Conservation (phyloP, 2,888 invertebrate genomes). For the Azorinus chamasolen region DNA sequence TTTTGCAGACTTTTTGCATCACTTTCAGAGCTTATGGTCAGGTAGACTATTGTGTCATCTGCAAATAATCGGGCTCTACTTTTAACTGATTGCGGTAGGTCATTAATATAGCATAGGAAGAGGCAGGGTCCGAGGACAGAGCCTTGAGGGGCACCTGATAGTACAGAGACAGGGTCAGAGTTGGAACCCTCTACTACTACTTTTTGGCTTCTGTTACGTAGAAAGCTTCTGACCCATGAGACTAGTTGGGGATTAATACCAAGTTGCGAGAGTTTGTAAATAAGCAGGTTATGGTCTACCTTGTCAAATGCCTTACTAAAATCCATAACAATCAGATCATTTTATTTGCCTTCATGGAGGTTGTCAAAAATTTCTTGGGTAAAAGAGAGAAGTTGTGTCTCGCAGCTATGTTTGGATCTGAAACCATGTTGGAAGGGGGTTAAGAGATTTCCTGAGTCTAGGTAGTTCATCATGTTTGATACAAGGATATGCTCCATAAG, state of each 20-base stretch:
- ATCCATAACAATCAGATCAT: conserved; percentile 1
- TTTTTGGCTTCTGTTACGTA: conserved; percentile 1
- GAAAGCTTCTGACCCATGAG: conserved; percentile 9
- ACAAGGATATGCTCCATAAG: conserved; percentile 5
- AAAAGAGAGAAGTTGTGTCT: conserved; percentile 5
- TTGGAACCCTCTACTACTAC: neutral
- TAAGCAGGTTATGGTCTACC: too few relatives aligned
- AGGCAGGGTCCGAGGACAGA: too few relatives aligned
- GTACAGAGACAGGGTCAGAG: neutral
- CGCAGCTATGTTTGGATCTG: conserved; percentile 2
- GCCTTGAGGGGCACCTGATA: too few relatives aligned
- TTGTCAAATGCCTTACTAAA: conserved; percentile 1
- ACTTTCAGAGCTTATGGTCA: neutral
- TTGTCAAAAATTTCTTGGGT: conserved; percentile 4
- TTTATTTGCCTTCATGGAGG: conserved; percentile 5
- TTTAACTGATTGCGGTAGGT: conserved; percentile 1
- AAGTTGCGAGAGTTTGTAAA: neutral
- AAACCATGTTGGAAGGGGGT: conserved; percentile 8
- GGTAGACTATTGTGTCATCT: conserved; percentile 15
- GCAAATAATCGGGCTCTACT: conserved; percentile 16
- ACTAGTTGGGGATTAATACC: neutral
- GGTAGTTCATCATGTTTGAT: conserved; percentile 1
- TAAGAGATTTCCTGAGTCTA: conserved; percentile 1
- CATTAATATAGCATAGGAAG: too few relatives aligned
- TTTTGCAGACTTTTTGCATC: conserved; percentile 3